Evolutionary conservation across 2,113 vertebrate species (phyloP), one percentile per base, ranked within the genome.

Genomic region (Salminus brasiliensis): DNA sequence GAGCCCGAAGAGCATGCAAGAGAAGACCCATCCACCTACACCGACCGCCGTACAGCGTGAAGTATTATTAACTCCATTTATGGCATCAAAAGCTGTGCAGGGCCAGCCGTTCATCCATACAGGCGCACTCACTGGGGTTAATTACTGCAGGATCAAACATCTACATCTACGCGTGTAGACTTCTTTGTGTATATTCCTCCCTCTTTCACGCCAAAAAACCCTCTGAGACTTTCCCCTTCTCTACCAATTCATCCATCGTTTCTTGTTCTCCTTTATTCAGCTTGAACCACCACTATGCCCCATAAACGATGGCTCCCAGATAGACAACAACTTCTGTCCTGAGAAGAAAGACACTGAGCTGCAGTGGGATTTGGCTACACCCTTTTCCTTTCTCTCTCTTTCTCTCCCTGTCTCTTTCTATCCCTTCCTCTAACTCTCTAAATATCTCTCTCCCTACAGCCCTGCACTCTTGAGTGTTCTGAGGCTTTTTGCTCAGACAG

Each of bases 41-140:
- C 62, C 39, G 23, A 45, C 47, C 12, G 73, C 23, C 27, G 65
- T 39, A 18, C 75, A 68, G 52, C 62, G 29, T 82, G 52, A 53
- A 68, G 81, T 41, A 43, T 72, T 57, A 83, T 83, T 69, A 83
- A 82, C 74, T 76, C 45, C 78, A 77, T 76, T 84, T 41, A 70
- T 25, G 62, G 45, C 71, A 74, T 63, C 67, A 78, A 47, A 67
- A 39, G 6, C 49, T 62, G 55, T 32, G 39, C 13, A 63, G 32
- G 36, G 52, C 36, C 52, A 52, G 13, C n/a, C 36, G 27, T 16
- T 69, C 32, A 39, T 15, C 47, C 74, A 72, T 47, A 66, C 65
- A 25, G 60, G n/a, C 66, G 21, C 41, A 49, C n/a, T 27, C 8
- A 25, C 29, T 12, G 21, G 12, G 8, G 29, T 21, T 49, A 63